Percentiles rank a stretch among this genome's conserved stretches.
Conservation (phyloP, 2,797 vertebrate species). For the Lacerta agilis region DNA sequence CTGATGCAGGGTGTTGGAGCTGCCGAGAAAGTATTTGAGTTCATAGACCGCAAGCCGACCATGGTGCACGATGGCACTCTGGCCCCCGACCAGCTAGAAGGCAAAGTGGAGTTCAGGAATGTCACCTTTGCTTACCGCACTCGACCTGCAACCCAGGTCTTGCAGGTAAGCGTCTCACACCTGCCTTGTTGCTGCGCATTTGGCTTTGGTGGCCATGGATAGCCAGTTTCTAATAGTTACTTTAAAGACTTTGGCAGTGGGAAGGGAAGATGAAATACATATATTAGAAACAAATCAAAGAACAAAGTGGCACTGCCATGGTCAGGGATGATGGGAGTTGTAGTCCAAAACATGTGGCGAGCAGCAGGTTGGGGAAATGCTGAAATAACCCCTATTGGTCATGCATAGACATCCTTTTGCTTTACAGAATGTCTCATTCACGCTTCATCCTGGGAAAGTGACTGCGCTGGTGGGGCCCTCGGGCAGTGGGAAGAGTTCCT, state of each 20-base stretch:
- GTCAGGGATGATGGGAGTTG: too few species aligned
- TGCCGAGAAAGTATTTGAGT: conserved; percentile 96
- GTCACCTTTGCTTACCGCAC: conserved; percentile 92
- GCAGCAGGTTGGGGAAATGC: neutral
- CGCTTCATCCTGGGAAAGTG: conserved; percentile 87
- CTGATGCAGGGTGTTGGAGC: conserved; percentile 97
- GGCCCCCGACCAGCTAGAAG: conserved; percentile 84
- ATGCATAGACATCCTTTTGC: neutral
- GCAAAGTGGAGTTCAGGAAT: conserved; percentile 91
- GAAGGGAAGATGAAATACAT: neutral
- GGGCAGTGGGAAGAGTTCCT: conserved; percentile 96
- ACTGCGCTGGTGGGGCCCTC: conserved; percentile 95
- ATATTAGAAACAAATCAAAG: too few species aligned
- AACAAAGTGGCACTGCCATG: too few species aligned
- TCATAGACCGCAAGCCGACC: conserved; percentile 88
- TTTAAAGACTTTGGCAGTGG: neutral
- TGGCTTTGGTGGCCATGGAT: neutral
- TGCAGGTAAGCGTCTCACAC: conserved; percentile 81
- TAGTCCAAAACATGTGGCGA: too few species aligned
- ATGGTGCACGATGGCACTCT: conserved; percentile 83
- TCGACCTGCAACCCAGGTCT: conserved; percentile 84
- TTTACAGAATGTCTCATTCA: conserved; percentile 90
- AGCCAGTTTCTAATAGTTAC: neutral
- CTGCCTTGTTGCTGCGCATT: too few species aligned
- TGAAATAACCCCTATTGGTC: neutral